Percentiles rank a stretch among this genome's conserved stretches.
Conservation (phyloP, 2,113 vertebrate species). For the Malurus cyaneus region DNA sequence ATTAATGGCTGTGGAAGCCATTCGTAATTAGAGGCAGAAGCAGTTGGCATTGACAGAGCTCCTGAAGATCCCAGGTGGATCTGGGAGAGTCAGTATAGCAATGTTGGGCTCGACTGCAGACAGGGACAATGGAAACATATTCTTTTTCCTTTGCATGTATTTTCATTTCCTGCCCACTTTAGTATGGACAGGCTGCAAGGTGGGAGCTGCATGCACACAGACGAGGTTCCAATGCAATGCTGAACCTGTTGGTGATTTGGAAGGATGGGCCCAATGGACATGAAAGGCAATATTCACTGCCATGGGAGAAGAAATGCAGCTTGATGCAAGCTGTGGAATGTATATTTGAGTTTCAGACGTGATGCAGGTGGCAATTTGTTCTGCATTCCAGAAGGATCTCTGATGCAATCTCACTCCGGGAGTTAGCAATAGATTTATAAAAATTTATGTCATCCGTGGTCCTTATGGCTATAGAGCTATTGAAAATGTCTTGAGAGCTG, state of each 20-base stretch:
- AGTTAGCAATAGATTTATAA: background rate
- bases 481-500: background rate
- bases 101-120: background rate
- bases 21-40: background rate
- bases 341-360: background rate
- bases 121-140: fast-evolving
- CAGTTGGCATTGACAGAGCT: background rate
- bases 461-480: fast-evolving
- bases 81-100: too few relatives aligned
- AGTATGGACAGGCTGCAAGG: background rate
- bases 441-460: background rate
- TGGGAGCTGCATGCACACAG: fast-evolving
- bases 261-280: background rate
- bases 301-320: background rate
- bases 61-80: background rate
- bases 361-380: background rate
- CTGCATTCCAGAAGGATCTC: background rate
- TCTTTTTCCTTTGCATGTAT: fast-evolving
- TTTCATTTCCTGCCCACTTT: background rate
- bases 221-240: background rate
- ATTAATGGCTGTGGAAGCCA: background rate
- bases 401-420: background rate
- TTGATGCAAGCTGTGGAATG: background rate
- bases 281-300: background rate
- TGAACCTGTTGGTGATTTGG: background rate